Evolutionary conservation across 2,797 vertebrate genomes (phyloP).

Genomic region (Argentina silus): DNA sequence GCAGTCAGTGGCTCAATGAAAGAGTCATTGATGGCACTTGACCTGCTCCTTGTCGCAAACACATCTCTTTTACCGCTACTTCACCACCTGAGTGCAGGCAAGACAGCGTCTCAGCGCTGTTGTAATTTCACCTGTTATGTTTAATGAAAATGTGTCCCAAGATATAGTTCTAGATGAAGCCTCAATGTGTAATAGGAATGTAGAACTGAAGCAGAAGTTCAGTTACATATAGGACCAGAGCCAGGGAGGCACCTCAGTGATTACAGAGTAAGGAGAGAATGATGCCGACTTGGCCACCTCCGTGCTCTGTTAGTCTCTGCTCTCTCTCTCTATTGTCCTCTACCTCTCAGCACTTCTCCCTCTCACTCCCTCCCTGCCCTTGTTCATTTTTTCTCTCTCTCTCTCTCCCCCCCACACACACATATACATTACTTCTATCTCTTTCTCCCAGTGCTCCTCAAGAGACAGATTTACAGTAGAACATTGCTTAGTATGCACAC

Average conservation of each 20-base stretch:
- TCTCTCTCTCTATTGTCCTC: not conserved
- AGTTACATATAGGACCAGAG: too few relatives aligned
- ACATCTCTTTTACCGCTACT: too few relatives aligned
- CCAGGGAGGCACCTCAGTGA: not conserved
- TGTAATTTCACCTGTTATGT: too few relatives aligned
- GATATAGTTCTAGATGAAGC: too few relatives aligned
- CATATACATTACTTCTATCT: constrained; percentile 7
- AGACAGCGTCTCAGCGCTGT: too few relatives aligned
- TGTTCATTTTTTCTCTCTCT: constrained; percentile 6
- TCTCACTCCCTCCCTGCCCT: not conserved
- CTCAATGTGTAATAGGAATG: not conserved
- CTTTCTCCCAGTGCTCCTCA: constrained; percentile 26
- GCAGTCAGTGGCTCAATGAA: not conserved
- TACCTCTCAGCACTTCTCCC: not conserved
- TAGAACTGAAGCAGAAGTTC: not conserved
- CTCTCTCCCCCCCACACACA: not conserved
- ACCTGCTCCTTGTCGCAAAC: too few relatives aligned
- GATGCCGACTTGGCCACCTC: not conserved
- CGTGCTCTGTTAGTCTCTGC: not conserved
- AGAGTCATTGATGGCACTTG: too few relatives aligned
- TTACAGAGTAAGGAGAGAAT: not conserved
- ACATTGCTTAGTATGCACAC: constrained; percentile 32
- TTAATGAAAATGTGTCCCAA: too few relatives aligned
- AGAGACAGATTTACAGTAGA: constrained; percentile 9
- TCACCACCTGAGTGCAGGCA: too few relatives aligned